Evolutionary conservation across 2,888 invertebrate species (phyloP), one percentile per base, ranked within the genome.

Genomic region (Tridacna crocea): DNA sequence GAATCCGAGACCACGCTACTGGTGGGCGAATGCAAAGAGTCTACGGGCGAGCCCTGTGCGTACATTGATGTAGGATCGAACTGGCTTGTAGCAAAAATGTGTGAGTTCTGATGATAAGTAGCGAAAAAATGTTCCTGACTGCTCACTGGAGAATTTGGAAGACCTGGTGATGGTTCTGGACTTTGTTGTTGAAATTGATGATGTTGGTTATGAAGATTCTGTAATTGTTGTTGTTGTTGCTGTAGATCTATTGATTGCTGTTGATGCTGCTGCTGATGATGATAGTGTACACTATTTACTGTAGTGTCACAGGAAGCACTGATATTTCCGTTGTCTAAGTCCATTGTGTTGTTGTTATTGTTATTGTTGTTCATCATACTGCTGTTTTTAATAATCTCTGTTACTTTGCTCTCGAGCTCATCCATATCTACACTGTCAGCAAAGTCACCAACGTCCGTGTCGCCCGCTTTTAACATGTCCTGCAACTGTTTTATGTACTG

Each of bases 401-500:
- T 74, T 10, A 83, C 87, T 61, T 80, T 79, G 51, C 66, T 77
- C 72, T 84, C 79, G 6, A 83, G 66, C 36, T 75, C 82, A 47
- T 82, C 79, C 84, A 87, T 83, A 22, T 84, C 79, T 4, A 84
- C 77, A 63, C 79, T 77, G 48, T 84, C 80, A 0, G 81, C 60
- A 15, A 87, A 66, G 4, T 79, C 75, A 27, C 78, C 81, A 11
- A 84, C 70, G 19, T 61, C 78, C 17, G 77, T 47, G 24, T 84
- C 83, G 15, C 73, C 55, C 0, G 36, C 77, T 6, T 81, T 75
- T 8, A 91, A 68, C 74, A 91, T 80, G 12, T 90, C 87, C 77
- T 91, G 91, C 66, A 94, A 83, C 48, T 91, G 88, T 79, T 89
- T 90, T 79, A 94, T 94, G 79, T 94, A 94, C 82, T 92, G 91